Evolutionary conservation across 2,113 vertebrate species (phyloP), one percentile per base, ranked within the genome.

Genomic region (Pseudolaguvia tuberculata): DNA sequence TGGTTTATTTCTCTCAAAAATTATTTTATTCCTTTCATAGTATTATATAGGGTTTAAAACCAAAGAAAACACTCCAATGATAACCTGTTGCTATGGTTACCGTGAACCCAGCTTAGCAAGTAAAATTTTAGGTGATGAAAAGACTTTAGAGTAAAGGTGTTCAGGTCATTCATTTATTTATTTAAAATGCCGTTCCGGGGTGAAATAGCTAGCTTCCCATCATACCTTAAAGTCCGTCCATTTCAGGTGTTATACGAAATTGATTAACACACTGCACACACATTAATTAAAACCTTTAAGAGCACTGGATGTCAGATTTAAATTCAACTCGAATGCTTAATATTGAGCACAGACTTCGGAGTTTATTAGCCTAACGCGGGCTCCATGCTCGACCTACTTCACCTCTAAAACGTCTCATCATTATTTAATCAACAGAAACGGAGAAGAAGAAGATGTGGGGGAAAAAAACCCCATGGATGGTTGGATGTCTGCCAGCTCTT

Each of bases 401-500:
- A 70, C 48, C 29, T 70, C 5, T 13, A 59, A 75, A 68, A 50
- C 47, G 17, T 42, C 65, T 81, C 67, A 75, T 81, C 59, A 67
- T 75, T 72, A 78, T 71, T 72, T 55, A 75, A 79, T 57, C 52
- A 57, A 51, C 48, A 66, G 68, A 45, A 78, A 58, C 27, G 3
- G 48, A 59, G 25, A 31, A 58, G 14, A 9, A 58, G 14, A 18
- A 17, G 48, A n/a, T 8, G 35, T 35, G 4, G 39, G 8, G 8
- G 31, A 42, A 65, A 48, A 27, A 18, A 67, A 47, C n/a, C n/a
- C n/a, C n/a, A n/a, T n/a, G n/a, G n/a, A n/a, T n/a, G n/a, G 0
- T 20, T 71, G 61, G 56, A 67, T 48, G 51, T 39, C 23, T 56
- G 51, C 61, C 47, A 77, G 81, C 29, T 20, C 39, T 53, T 57